phyloP scores from a whole-genome alignment of 2,113 vertebrate genomes.

The Chlorodrepanis virens region DNA sequence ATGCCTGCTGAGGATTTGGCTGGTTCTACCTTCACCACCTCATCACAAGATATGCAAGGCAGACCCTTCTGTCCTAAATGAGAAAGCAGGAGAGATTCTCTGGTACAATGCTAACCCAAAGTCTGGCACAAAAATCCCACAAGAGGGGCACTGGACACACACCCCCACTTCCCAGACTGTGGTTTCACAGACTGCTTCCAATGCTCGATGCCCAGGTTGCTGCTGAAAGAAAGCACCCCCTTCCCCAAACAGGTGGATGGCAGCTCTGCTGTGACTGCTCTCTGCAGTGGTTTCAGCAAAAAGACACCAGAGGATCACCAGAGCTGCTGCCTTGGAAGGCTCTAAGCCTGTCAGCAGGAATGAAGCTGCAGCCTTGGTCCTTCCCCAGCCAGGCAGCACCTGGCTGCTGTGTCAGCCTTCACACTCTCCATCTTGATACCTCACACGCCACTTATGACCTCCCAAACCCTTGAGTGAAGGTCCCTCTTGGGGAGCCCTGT shows the following conservation, averaged over 20 bases:
- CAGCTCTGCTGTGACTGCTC: not conserved
- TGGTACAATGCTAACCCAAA: fast-evolving
- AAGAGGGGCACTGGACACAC: fast-evolving
- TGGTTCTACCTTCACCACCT: not conserved
- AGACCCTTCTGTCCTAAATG: not conserved
- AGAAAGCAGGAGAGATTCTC: not conserved
- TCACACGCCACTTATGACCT: not conserved
- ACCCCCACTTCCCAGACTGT: not conserved
- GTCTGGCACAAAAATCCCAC: not conserved
- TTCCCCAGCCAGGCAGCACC: not conserved
- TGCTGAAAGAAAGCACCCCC: not conserved
- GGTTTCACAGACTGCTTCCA: not conserved
- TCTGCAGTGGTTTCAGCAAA: not conserved
- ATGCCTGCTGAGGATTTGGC: not conserved
- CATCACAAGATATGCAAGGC: not conserved
- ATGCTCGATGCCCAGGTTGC: fast-evolving
- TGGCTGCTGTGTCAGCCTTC: not conserved
- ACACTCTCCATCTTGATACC: no score
- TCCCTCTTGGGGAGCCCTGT: not conserved
- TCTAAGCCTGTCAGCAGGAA: not conserved
- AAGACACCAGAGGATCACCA: not conserved
- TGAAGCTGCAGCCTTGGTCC: not conserved
- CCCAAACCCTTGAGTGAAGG: not conserved
- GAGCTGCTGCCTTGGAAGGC: not conserved
- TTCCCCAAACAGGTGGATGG: not conserved